These are phyloP conservation scores for Mionectes macconnelli DNA, from an alignment of 2,113 vertebrate species.

Conservation along the genomic window DNA sequence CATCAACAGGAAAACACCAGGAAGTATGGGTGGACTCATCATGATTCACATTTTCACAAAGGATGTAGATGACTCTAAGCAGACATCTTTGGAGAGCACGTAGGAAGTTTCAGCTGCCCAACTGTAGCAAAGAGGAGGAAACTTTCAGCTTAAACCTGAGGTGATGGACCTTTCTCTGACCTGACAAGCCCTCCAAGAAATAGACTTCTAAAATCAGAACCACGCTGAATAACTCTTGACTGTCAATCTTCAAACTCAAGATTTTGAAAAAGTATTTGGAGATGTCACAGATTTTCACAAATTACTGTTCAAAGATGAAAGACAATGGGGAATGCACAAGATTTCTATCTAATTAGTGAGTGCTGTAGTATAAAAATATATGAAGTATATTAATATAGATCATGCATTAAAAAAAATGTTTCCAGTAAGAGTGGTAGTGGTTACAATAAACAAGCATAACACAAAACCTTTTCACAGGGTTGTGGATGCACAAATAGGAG, in stretches of 20 bases:
- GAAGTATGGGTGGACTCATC: background rate
- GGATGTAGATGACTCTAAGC: background rate
- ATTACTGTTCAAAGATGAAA: background rate
- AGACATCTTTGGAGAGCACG: background rate
- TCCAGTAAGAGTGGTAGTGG: background rate
- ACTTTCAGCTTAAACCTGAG: background rate
- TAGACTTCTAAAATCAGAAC: background rate
- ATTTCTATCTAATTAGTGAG: background rate
- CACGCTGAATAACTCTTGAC: background rate
- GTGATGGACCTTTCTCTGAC: background rate
- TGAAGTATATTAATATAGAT: background rate
- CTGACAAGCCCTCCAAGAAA: rapidly evolving
- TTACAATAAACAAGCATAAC: background rate
- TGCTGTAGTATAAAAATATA: background rate
- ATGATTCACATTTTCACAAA: background rate
- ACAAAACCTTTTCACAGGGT: background rate
- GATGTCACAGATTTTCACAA: background rate
- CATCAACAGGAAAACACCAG: background rate
- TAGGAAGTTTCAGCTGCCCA: background rate
- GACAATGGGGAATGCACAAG: background rate
- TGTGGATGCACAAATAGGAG: background rate
- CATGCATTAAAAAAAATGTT: background rate
- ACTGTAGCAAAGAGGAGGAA: background rate
- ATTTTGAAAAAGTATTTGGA: background rate
- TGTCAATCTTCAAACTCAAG: background rate